A percentile compares a stretch with the other conserved stretches of the same genome.
Evolutionary conservation across 2,113 vertebrate genomes (phyloP).

Genomic region (Girardinichthys multiradiatus): DNA sequence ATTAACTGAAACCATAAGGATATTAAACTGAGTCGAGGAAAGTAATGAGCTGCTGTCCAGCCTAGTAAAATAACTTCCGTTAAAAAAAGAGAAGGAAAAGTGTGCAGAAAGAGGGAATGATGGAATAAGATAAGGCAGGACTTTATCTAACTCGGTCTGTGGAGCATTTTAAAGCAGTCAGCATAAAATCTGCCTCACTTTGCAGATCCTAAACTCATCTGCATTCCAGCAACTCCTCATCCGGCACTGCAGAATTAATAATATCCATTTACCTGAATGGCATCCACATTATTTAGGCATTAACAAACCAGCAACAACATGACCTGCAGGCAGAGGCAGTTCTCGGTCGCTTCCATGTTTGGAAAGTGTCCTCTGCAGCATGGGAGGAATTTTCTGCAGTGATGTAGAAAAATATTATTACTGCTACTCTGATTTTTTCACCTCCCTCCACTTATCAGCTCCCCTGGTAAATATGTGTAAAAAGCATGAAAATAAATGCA

Average conservation of each 20-base stretch:
- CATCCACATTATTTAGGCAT: slow-evolving; percentile 9
- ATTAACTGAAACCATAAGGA: not conserved
- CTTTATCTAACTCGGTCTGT: slow-evolving; percentile 51
- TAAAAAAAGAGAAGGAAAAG: not conserved
- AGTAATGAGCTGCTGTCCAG: not conserved
- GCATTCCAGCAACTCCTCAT: slow-evolving; percentile 26
- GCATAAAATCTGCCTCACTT: slow-evolving; percentile 51
- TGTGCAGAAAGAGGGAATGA: not conserved
- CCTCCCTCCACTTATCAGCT: not conserved
- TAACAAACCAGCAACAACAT: not conserved
- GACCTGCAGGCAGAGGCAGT: slow-evolving; percentile 8
- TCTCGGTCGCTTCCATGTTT: not conserved
- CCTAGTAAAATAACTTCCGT: not conserved
- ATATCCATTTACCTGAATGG: not conserved
- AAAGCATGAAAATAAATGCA: not conserved
- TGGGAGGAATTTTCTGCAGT: not conserved
- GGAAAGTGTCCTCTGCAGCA: not conserved
- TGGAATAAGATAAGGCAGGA: slow-evolving; percentile 15
- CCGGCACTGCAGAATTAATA: slow-evolving; percentile 27
- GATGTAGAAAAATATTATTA: not conserved
- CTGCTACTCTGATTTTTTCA: too few species aligned
- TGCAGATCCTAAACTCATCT: slow-evolving; percentile 61
- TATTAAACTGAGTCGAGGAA: not conserved
- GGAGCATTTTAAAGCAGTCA: slow-evolving; percentile 50
- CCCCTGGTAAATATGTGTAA: not conserved